Base-by-base conservation (phyloP, 2,113 vertebrate species). In the Triplophysa dalaica region DNA sequence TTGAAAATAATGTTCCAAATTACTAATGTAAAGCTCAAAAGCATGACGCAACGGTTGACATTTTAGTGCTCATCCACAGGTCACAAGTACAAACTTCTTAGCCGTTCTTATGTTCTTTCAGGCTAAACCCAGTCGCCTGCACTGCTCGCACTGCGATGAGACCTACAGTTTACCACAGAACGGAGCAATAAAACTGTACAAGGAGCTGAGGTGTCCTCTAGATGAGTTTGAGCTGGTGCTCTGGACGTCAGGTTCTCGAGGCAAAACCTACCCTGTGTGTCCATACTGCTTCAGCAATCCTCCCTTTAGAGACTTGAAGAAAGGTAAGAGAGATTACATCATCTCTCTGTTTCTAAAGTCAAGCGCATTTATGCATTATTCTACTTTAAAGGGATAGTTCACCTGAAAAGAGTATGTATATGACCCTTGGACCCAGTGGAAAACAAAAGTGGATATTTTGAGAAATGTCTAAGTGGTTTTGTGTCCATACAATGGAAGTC, bases 301-400 rank as follows among this genome's bases (percentile, higher is more conserved):
- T 0, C 98, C 98, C 58, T 99, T 99, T 92, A 93, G 96, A 83
- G 98, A 99, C 91, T 97, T 98, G 97, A 99, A 96, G 86, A 99
- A 99, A 95, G 96, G 98, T 99, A 84, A 8, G 54, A 17, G 16
- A 24, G 22, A 70, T 4, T 17, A 22, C 14, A 38, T 26, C 9
- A 21, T 45, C 41, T 43, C 19, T 41, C 11, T 43, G 26, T n/a
- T 69, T 70, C 68, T 70, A 13, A 65, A 38, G 33, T 56, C 26
- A 22, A 54, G 33, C 2, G 0, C 48, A 10, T 17, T 11, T 26
- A 1, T 56, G 16, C 16, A 19, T 63, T 4, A 21, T 50, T 50
- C 21, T 58, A 26, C 16, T 0, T 19, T 54, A 50, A 13, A 48
- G 45, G 11, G 13, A 14, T 3, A 50, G 10, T 10, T 50, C 12